Conservation (phyloP, 2,888 invertebrate genomes). For the Apotomis capreana region DNA sequence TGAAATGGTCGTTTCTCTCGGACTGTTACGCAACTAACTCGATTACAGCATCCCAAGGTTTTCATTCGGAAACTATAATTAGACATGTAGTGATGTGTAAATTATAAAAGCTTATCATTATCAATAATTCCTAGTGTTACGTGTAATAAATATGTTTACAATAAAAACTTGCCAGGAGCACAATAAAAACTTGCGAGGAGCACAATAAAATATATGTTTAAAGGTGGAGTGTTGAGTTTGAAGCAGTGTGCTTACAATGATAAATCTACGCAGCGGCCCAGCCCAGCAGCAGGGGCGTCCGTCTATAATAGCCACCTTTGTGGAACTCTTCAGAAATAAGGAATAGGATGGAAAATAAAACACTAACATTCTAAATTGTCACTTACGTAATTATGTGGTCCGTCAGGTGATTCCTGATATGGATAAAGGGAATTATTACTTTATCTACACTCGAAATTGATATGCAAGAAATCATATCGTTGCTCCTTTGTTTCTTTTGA, state of each 20-base stretch:
- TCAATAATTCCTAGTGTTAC: too few relatives aligned
- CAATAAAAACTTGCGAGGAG: too few relatives aligned
- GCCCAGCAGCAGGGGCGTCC: conserved; percentile 16
- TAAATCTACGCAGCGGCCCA: neutral
- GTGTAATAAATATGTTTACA: too few relatives aligned
- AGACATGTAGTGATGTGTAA: too few relatives aligned
- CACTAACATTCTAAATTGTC: neutral
- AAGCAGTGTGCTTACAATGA: conserved; percentile 21
- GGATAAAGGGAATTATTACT: too few relatives aligned
- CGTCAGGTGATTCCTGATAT: neutral
- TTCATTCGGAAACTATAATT: too few relatives aligned
- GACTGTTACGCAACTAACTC: conserved; percentile 29
- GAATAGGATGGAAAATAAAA: conserved; percentile 1
- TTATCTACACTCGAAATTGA: too few relatives aligned
- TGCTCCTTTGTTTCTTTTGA: too few relatives aligned
- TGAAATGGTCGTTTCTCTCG: conserved; percentile 1
- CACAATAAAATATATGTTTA: too few relatives aligned
- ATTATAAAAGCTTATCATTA: too few relatives aligned
- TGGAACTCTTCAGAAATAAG: conserved; percentile 8
- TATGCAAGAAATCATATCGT: too few relatives aligned
- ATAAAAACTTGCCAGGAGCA: too few relatives aligned
- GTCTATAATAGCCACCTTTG: conserved; percentile 21
- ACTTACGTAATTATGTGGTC: neutral
- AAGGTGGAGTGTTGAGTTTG: neutral
- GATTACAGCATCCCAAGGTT: conserved; percentile 22